Evolutionary conservation across 2,888 invertebrate genomes (phyloP).

Genomic region (Lochmaea crataegi): DNA sequence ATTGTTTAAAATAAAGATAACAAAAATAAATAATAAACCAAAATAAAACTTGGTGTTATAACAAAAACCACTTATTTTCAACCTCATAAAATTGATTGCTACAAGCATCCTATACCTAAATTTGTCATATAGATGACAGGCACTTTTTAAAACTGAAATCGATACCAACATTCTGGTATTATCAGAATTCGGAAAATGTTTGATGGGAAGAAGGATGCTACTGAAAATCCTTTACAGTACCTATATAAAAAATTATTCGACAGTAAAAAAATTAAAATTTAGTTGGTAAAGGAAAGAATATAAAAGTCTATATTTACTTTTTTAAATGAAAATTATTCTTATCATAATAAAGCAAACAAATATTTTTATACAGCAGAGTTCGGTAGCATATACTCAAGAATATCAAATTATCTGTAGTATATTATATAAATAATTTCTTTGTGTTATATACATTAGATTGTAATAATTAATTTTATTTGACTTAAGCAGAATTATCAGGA

Average conservation of each 20-base stretch:
- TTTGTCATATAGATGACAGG: too few relatives aligned
- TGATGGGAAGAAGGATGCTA: too few relatives aligned
- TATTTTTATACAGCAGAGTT: neutral
- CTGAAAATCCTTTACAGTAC: too few relatives aligned
- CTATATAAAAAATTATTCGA: neutral
- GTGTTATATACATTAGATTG: neutral
- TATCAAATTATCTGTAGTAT: neutral
- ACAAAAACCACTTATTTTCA: neutral
- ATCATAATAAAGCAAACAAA: neutral
- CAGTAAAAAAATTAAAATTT: neutral
- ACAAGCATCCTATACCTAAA: too few relatives aligned
- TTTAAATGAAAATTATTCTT: neutral
- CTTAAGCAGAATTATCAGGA: neutral
- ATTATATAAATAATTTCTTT: neutral
- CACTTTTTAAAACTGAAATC: too few relatives aligned
- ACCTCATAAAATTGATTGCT: neutral
- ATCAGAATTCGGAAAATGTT: too few relatives aligned
- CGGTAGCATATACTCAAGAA: neutral
- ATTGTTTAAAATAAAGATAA: neutral
- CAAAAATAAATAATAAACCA: neutral
- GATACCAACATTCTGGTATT: too few relatives aligned
- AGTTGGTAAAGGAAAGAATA: neutral
- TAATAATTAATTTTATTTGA: neutral
- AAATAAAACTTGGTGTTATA: neutral
- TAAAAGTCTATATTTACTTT: neutral